Evolutionary conservation across 2,888 invertebrate species (phyloP), one percentile per base, ranked within the genome.

Genomic region (Philereme transversata): DNA sequence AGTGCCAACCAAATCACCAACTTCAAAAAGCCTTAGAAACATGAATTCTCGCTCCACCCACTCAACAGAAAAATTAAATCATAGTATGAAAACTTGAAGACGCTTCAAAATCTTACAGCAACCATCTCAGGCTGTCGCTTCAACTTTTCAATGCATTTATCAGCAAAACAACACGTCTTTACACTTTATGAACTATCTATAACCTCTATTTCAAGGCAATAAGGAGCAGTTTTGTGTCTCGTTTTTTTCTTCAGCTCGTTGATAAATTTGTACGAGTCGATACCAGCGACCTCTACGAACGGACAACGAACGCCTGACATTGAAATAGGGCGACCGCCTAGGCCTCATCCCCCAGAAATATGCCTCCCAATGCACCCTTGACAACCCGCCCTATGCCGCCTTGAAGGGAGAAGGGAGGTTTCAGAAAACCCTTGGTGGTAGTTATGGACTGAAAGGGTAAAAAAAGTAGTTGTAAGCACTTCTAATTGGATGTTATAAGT

Each of bases 241-340:
- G 22, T 51, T 40, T 8, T 35, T 8, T 62, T 59, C 33, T 35
- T 8, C 48, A 47, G 51, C 50, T 51, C 54, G 51, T 58, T 62
- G 57, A 62, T 64, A 59, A 53, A 44, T 54, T 64, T 69, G 65
- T 55, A 56, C 51, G 63, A 66, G 70, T 58, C 65, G 72, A 77
- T 74, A 77, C 73, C 75, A 75, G 75, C 87, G 89, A 89, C 89
- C 90, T 88, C 81, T 83, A 77, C 75, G 68, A 66, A 78, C 85
- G 87, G 88, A 79, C 90, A 88, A 88, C 77, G 90, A 89, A 89
- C 86, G 80, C 82, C 68, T 84, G 90, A 90, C 90, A 89, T 91
- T 91, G 90, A 83, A 79, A 76, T 70, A 79, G 83, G 82, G 75
- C 83, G 74, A 67, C 66, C 45, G 71, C 69, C 72, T 78, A 84